Evolutionary conservation across 92 coral and sea anemone species (phyloP).

Genomic region (Nematostella vectensis): DNA sequence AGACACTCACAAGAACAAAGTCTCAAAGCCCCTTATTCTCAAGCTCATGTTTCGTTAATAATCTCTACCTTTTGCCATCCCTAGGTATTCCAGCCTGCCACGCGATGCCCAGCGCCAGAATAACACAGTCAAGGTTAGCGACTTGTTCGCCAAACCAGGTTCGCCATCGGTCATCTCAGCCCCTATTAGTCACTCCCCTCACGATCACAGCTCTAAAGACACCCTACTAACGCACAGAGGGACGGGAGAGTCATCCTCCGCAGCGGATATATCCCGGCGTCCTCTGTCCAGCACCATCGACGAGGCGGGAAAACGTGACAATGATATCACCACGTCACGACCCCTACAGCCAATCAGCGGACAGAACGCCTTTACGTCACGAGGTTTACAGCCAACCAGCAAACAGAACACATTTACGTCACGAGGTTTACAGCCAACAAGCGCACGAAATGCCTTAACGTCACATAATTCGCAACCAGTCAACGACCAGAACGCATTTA

Average conservation of each 20-base stretch:
- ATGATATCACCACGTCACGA: conserved; percentile 24
- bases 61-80: too few relatives aligned
- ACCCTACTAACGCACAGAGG: conserved; percentile 2
- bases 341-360: conserved; percentile 3
- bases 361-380: conserved; percentile 14
- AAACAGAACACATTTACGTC: conserved; percentile 13
- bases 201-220: conserved; percentile 3
- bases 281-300: conserved; percentile 53
- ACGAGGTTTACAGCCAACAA: too few relatives aligned
- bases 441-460: conserved; percentile 28
- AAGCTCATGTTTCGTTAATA: too few relatives aligned
- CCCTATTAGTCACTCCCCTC: conserved; percentile 38
- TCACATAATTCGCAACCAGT: conserved; percentile 8
- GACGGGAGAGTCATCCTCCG: neutral
- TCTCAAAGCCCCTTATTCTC: too few relatives aligned
- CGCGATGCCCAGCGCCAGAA: conserved; percentile 22
- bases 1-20: too few relatives aligned
- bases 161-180: conserved; percentile 57
- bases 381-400: conserved; percentile 5
- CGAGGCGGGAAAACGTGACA: conserved; percentile 34
- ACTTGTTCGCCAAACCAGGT: conserved; percentile 44
- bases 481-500: conserved; percentile 9
- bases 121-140: conserved; percentile 40
- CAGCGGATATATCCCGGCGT: conserved; percentile 23
- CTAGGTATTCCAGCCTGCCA: conserved; percentile 34